phyloP scores from a whole-genome alignment of 2,888 invertebrate species.

The Erebia aethiops region DNA sequence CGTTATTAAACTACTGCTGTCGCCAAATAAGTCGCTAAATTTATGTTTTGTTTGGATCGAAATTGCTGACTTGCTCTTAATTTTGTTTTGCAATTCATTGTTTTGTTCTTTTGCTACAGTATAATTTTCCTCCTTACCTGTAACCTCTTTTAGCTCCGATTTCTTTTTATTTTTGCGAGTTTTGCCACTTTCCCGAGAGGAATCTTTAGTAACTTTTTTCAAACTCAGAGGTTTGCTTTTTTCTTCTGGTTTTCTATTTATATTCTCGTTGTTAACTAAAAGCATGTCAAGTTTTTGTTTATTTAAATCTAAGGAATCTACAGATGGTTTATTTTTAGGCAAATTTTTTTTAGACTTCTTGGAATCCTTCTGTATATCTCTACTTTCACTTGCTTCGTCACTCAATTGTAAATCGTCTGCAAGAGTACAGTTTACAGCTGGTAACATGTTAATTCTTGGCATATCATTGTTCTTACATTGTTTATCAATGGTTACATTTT shows the following conservation, averaged over 20 bases:
- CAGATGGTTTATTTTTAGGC: conserved; percentile 12
- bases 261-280: background rate
- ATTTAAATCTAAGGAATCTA: conserved; percentile 18
- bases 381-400: conserved; percentile 65
- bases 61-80: conserved; percentile 11
- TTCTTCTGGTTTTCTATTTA: conserved; percentile 22
- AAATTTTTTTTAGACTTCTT: conserved; percentile 28
- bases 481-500: background rate
- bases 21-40: conserved; percentile 71
- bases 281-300: conserved; percentile 9
- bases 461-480: background rate
- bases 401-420: conserved; percentile 71
- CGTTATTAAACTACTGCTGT: conserved; percentile 71
- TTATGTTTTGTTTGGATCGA: conserved; percentile 47
- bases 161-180: conserved; percentile 52
- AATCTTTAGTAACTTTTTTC: conserved; percentile 23
- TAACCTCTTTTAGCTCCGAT: conserved; percentile 43
- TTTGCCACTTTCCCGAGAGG: conserved; percentile 40
- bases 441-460: background rate
- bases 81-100: conserved; percentile 28
- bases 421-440: conserved; percentile 50
- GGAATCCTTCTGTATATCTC: conserved; percentile 34
- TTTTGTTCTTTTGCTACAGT: conserved; percentile 47
- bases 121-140: conserved; percentile 36
- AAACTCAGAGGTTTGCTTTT: conserved; percentile 18